These are phyloP conservation scores for Acanthopleura granulata DNA, from an alignment of 2,888 invertebrate species.

Conservation along the genomic window DNA sequence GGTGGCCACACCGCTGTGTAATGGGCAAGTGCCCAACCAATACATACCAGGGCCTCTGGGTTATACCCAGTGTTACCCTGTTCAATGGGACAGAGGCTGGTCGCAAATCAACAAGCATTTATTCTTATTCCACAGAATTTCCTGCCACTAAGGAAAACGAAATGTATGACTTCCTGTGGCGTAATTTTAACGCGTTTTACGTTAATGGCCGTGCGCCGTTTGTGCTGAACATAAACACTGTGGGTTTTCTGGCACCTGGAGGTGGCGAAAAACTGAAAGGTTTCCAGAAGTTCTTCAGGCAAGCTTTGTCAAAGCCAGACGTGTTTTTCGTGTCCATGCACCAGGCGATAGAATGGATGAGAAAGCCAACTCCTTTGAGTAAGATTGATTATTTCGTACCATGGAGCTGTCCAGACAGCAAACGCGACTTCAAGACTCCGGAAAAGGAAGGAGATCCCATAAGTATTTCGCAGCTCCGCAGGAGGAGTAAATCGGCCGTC, in stretches of 20 bases:
- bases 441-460: background rate
- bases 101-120: background rate
- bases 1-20: slow-evolving; percentile 37
- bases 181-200: background rate
- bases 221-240: background rate
- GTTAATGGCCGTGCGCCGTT: background rate
- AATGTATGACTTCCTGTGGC: background rate
- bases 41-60: slow-evolving; percentile 42
- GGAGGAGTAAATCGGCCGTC: background rate
- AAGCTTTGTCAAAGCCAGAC: background rate
- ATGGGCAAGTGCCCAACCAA: slow-evolving; percentile 32
- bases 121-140: background rate
- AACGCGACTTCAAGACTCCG: background rate
- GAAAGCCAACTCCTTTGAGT: background rate
- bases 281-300: background rate
- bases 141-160: background rate
- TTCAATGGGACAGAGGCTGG: background rate
- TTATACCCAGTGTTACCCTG: slow-evolving; percentile 40
- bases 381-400: background rate
- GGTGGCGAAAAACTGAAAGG: background rate
- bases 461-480: background rate
- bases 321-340: slow-evolving; percentile 13
- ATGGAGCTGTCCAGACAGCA: background rate
- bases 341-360: slow-evolving; percentile 6
- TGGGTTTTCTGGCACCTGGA: background rate